phyloP scores from a whole-genome alignment of 2,888 invertebrate species.

The Bhutanitis thaidina region DNA sequence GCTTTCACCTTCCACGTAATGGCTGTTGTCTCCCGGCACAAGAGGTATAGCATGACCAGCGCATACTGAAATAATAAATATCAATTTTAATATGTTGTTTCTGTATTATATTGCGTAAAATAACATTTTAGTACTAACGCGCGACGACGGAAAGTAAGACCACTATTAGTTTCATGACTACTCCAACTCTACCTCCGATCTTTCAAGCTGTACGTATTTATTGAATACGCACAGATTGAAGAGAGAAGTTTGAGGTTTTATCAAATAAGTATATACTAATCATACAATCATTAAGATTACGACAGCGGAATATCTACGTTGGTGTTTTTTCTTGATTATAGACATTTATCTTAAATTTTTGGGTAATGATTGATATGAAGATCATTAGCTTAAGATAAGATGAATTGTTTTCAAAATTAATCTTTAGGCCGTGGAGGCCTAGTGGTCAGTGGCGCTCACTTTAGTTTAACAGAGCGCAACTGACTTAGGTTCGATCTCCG shows the following conservation, averaged over 20 bases:
- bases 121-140: slow-evolving; percentile 31
- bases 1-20: slow-evolving; percentile 50
- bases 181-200: neutral
- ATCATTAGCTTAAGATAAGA: too few relatives aligned
- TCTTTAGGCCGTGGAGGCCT: too few relatives aligned
- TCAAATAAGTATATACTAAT: neutral
- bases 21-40: slow-evolving; percentile 47
- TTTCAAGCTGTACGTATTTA: slow-evolving; percentile 5
- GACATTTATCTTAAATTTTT: too few relatives aligned
- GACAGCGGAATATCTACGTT: too few relatives aligned
- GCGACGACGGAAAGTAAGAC: slow-evolving; percentile 33
- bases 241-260: neutral
- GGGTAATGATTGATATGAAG: too few relatives aligned
- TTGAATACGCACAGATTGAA: neutral
- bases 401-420: too few relatives aligned
- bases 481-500: too few relatives aligned
- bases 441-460: too few relatives aligned
- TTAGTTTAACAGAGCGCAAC: too few relatives aligned
- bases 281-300: neutral
- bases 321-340: too few relatives aligned
- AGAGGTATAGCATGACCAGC: slow-evolving; percentile 35
- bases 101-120: neutral
- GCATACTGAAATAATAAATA: slow-evolving; percentile 29
- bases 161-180: slow-evolving; percentile 34
- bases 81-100: neutral